Evolutionary conservation across 2,888 invertebrate genomes (phyloP).

Genomic region (Drosophila infuscata): DNA sequence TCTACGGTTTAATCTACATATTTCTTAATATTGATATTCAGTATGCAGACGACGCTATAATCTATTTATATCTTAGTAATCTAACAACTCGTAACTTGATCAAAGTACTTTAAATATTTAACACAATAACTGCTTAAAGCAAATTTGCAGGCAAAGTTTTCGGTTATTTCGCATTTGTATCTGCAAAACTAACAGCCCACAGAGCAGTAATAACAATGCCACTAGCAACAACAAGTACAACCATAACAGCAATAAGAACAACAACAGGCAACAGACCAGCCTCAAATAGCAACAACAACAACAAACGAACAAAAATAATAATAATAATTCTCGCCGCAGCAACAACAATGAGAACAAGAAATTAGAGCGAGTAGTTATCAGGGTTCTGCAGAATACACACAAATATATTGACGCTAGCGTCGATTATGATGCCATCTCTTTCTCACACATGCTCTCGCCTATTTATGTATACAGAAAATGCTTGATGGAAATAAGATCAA

Average conservation of each 20-base stretch:
- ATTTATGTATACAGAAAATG: too few relatives aligned
- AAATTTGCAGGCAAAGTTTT: conserved; percentile 54
- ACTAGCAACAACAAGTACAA: conserved; percentile 19
- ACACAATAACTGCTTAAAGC: conserved; percentile 52
- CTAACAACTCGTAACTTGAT: conserved; percentile 32
- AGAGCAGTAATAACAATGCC: conserved; percentile 7
- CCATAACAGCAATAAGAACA: background rate
- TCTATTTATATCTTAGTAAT: conserved; percentile 30
- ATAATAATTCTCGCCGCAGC: too few relatives aligned
- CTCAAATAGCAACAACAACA: conserved; percentile 39
- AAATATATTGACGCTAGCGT: too few relatives aligned
- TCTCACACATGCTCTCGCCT: too few relatives aligned
- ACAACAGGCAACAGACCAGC: conserved; percentile 6
- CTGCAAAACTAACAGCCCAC: conserved; percentile 31
- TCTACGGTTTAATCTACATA: background rate
- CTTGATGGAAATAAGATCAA: too few relatives aligned
- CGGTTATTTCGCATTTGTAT: conserved; percentile 38
- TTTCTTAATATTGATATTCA: conserved; percentile 6
- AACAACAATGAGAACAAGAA: background rate
- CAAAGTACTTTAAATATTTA: conserved; percentile 52
- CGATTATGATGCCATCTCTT: too few relatives aligned
- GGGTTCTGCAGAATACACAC: too few relatives aligned
- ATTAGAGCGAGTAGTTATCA: too few relatives aligned
- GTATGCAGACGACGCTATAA: conserved; percentile 11
- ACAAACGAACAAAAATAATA: conserved; percentile 1